These are phyloP conservation scores for Lichenostomus cassidix DNA, from an alignment of 2,113 vertebrate species.

Conservation along the genomic window DNA sequence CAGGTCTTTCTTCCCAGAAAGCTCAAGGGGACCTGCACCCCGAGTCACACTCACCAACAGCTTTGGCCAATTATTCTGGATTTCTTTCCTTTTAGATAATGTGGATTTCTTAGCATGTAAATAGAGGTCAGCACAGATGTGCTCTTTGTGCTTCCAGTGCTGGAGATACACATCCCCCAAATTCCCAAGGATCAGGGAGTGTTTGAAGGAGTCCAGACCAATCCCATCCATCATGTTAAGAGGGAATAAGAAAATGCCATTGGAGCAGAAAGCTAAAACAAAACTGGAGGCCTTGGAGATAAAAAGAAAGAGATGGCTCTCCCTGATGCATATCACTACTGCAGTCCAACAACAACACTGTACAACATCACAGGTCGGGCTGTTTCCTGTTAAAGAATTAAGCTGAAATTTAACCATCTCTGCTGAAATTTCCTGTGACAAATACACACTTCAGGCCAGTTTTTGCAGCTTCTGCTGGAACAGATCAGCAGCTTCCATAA, in stretches of 20 bases:
- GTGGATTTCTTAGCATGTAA: neutral
- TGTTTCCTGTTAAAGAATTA: neutral
- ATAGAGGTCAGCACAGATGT: neutral
- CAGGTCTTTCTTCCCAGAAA: neutral
- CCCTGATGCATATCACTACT: neutral
- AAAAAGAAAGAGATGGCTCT: neutral
- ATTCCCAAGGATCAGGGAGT: neutral
- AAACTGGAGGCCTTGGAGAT: neutral
- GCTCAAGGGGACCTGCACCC: neutral
- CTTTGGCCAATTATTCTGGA: neutral
- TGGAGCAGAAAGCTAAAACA: neutral
- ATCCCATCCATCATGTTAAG: neutral
- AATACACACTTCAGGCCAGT: neutral
- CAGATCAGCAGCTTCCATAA: neutral
- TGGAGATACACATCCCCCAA: neutral
- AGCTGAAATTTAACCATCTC: neutral
- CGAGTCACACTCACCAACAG: rapidly evolving
- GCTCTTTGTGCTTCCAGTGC: neutral
- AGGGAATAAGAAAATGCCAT: neutral
- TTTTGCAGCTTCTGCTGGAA: neutral
- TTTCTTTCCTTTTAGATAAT: neutral
- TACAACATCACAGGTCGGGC: neutral
- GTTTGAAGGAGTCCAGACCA: neutral
- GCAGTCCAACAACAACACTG: neutral
- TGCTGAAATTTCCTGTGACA: neutral